Evolutionary conservation across 2,888 invertebrate genomes (phyloP).

Genomic region (Punctoribates punctum): DNA sequence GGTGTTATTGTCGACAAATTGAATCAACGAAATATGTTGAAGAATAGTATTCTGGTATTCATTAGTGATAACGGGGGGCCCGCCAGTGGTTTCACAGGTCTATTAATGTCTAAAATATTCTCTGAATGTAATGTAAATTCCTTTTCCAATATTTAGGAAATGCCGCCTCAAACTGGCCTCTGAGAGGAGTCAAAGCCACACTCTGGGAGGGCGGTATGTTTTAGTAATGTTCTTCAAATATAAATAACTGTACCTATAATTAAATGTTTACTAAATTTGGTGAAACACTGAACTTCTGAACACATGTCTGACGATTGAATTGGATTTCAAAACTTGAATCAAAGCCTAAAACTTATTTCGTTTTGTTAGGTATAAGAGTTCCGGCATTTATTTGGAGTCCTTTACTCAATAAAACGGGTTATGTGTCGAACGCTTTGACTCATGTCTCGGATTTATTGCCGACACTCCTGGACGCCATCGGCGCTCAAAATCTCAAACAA

Average conservation of each 20-base stretch:
- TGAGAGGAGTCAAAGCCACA: constrained; percentile 53
- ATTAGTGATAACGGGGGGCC: constrained; percentile 76
- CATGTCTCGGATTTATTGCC: constrained; percentile 56
- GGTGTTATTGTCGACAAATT: constrained; percentile 70
- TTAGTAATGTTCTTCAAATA: neutral
- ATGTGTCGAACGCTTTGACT: constrained; percentile 51
- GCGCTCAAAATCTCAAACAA: neutral
- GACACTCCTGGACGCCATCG: constrained; percentile 50
- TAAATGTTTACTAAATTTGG: neutral
- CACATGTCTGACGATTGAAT: neutral
- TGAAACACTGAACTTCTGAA: too few species aligned
- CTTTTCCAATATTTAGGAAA: constrained; percentile 47
- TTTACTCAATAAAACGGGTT: constrained; percentile 50
- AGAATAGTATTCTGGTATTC: constrained; percentile 78
- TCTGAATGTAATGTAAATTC: neutral
- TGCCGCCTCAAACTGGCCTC: constrained; percentile 54
- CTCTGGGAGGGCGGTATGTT: constrained; percentile 55
- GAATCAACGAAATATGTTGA: constrained; percentile 64
- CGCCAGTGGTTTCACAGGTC: constrained; percentile 52
- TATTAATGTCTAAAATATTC: neutral
- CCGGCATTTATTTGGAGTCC: constrained; percentile 54
- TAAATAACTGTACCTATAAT: constrained; percentile 46
- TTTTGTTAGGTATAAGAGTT: constrained; percentile 48
- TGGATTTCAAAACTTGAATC: neutral
- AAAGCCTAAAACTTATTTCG: neutral